Evolutionary conservation across 1,140 invertebrate genomes (phyloP).

Genomic region (Samia ricini): DNA sequence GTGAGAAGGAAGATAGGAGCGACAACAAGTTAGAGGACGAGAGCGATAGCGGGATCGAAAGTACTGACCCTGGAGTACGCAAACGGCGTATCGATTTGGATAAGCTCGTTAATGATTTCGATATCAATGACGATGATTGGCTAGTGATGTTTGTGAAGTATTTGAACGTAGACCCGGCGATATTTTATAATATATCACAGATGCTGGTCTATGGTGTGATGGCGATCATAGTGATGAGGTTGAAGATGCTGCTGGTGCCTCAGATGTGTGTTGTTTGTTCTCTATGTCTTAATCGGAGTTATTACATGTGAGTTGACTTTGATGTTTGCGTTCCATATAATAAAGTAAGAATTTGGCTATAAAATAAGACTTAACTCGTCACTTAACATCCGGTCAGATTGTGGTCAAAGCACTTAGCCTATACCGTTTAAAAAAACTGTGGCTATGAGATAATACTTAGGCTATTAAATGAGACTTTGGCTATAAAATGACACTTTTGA

Average conservation of each 20-base stretch:
- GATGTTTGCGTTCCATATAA: too few species aligned
- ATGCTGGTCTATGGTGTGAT: constrained; percentile 83
- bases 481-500: too few species aligned
- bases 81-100: neutral
- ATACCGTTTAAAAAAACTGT: too few species aligned
- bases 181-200: constrained; percentile 86
- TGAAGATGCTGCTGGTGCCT: constrained; percentile 91
- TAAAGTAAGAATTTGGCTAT: too few species aligned
- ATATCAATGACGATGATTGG: constrained; percentile 31
- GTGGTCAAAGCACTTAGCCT: too few species aligned
- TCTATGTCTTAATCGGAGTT: constrained; percentile 74
- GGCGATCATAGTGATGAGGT: constrained; percentile 89
- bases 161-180: constrained; percentile 76
- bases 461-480: too few species aligned
- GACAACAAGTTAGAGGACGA: constrained; percentile 18
- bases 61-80: constrained; percentile 16
- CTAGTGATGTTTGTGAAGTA: constrained; percentile 12
- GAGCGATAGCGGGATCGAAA: constrained; percentile 28
- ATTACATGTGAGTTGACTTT: constrained; percentile 42
- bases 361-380: too few species aligned
- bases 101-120: constrained; percentile 16
- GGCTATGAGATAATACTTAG: too few species aligned
- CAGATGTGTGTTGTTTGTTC: constrained; percentile 87
- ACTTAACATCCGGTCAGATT: too few species aligned
- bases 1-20: constrained; percentile 32